Evolutionary conservation across 2,888 invertebrate species (phyloP).

Genomic region (Timema cristinae): DNA sequence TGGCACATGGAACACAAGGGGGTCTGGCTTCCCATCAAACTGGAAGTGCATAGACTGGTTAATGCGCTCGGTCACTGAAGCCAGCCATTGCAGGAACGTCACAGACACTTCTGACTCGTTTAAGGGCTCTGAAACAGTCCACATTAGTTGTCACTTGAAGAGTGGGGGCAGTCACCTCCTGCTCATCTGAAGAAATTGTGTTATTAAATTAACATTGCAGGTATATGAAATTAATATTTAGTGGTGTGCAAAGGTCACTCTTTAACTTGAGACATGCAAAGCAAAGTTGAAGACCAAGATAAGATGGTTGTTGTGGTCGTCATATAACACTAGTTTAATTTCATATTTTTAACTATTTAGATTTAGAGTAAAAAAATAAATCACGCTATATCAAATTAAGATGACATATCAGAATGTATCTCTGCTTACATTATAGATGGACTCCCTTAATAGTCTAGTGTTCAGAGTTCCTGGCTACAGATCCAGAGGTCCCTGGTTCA

Average conservation of each 20-base stretch:
- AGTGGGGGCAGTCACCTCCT: too few species aligned
- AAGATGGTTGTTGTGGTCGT: background rate
- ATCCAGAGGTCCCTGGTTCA: too few species aligned
- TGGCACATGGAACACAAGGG: constrained; percentile 65
- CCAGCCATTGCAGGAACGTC: constrained; percentile 65
- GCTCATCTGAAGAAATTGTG: background rate
- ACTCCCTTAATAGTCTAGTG: too few species aligned
- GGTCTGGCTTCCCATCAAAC: constrained; percentile 60
- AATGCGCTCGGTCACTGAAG: constrained; percentile 70
- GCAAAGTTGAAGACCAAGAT: background rate
- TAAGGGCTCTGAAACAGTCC: constrained; percentile 31
- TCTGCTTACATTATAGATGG: too few species aligned
- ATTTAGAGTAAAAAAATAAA: too few species aligned
- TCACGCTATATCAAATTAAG: too few species aligned
- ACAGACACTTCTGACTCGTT: constrained; percentile 36
- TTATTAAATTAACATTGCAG: background rate
- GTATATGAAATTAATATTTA: background rate
- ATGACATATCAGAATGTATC: too few species aligned
- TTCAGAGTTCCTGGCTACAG: too few species aligned
- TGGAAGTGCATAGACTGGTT: constrained; percentile 71
- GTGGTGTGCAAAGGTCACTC: background rate
- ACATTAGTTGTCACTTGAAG: background rate
- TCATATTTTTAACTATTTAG: background rate
- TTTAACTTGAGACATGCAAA: too few species aligned
- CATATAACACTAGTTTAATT: background rate